Percentiles rank a stretch among this genome's conserved stretches.
Evolutionary conservation across 1,140 invertebrate species (phyloP).

Genomic region (Trissolcus basalis): DNA sequence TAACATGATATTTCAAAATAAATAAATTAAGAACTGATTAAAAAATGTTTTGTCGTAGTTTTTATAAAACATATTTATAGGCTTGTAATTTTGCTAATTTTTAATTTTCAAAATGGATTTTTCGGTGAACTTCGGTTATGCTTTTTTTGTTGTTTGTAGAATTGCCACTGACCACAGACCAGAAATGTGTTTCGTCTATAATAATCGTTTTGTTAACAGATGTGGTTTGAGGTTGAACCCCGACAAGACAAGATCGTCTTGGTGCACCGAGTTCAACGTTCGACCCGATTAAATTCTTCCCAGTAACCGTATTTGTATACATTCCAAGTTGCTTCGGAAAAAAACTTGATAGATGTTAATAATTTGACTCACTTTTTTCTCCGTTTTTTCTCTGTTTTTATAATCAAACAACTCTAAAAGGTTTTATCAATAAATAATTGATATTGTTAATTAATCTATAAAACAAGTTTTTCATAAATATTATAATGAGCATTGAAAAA

Average conservation of each 20-base stretch:
- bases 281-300: conserved; percentile 24
- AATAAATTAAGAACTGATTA: conserved; percentile 47
- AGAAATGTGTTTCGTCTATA: neutral
- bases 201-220: neutral
- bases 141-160: no score
- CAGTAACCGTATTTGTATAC: conserved; percentile 16
- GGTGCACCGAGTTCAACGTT: conserved; percentile 19
- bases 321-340: neutral
- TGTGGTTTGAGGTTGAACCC: conserved; percentile 2
- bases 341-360: neutral
- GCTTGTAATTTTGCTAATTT: neutral
- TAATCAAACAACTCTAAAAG: no score
- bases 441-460: no score
- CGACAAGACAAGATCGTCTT: conserved; percentile 3
- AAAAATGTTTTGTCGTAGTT: conserved; percentile 3
- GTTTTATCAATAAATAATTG: no score
- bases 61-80: neutral
- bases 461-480: no score
- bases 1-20: conserved; percentile 44
- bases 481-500: no score
- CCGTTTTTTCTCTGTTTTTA: no score
- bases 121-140: no score
- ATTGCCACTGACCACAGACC: no score
- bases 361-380: no score
- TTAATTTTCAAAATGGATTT: no score